A percentile compares a stretch with the other conserved stretches of the same genome.
Conservation (phyloP, 2,113 vertebrate genomes). For the Thalassoma bifasciatum region DNA sequence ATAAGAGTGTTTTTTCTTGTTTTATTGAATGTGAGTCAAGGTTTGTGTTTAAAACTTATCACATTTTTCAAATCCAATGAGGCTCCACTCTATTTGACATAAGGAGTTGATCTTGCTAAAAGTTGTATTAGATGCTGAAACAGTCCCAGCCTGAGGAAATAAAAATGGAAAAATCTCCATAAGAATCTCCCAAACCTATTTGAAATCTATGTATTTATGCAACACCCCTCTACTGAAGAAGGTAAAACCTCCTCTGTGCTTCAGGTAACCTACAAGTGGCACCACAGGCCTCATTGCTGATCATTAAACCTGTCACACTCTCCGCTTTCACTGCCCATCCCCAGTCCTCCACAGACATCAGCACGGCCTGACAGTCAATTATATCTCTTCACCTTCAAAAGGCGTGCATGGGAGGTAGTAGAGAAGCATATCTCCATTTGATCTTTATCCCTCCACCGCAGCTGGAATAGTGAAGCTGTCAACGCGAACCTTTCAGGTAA, state of each 20-base stretch:
- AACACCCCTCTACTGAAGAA: constrained; percentile 14
- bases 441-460: constrained; percentile 64
- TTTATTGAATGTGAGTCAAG: neutral
- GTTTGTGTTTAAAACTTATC: too few species aligned
- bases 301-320: constrained; percentile 57
- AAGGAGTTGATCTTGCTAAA: constrained; percentile 13
- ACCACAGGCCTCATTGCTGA: constrained; percentile 21
- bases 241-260: constrained; percentile 26
- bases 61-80: too few species aligned
- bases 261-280: constrained; percentile 8
- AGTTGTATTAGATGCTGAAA: constrained; percentile 44
- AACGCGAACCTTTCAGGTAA: constrained; percentile 61
- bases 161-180: neutral
- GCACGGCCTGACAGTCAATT: constrained; percentile 66
- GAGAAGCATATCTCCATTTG: constrained; percentile 60
- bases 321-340: constrained; percentile 23
- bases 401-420: constrained; percentile 38
- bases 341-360: constrained; percentile 52
- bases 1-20: neutral
- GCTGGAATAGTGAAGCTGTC: constrained; percentile 51
- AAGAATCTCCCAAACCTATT: neutral
- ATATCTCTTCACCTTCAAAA: constrained; percentile 64
- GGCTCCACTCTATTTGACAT: too few species aligned
- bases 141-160: constrained; percentile 23
- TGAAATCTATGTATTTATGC: constrained; percentile 16